Percentiles rank a stretch among this genome's conserved stretches.
Evolutionary conservation across 2,797 vertebrate species (phyloP).

Genomic region (Enteromius mattozi): DNA sequence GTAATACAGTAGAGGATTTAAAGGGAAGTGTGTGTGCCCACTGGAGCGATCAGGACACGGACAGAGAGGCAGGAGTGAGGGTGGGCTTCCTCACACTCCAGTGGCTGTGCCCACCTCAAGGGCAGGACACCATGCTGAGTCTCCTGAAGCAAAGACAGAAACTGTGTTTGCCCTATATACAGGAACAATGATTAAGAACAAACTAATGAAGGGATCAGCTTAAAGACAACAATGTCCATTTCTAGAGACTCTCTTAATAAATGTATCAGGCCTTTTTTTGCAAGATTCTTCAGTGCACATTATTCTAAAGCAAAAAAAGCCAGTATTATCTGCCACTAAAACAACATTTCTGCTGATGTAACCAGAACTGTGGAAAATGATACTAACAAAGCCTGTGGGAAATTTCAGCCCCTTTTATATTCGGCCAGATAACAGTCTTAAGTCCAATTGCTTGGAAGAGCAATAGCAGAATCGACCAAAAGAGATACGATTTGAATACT

Average conservation of each 20-base stretch:
- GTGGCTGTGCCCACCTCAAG: slow-evolving; percentile 40
- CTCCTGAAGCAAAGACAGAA: slow-evolving; percentile 17
- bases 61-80: slow-evolving; percentile 8
- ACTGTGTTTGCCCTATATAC: slow-evolving; percentile 4
- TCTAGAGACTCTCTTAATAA: neutral
- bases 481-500: neutral
- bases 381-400: neutral
- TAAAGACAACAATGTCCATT: slow-evolving; percentile 1
- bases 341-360: neutral
- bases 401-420: neutral
- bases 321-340: neutral
- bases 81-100: slow-evolving; percentile 22
- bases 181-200: neutral
- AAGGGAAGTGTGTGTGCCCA: slow-evolving; percentile 31
- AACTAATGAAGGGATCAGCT: neutral
- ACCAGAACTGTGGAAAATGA: neutral
- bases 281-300: neutral
- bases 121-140: slow-evolving; percentile 36
- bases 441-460: neutral
- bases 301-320: neutral
- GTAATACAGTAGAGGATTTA: slow-evolving; percentile 28
- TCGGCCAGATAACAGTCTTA: neutral
- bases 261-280: neutral
- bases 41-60: neutral
- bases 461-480: neutral